Evolutionary conservation across 1,140 invertebrate genomes (phyloP).

Genomic region (Heliconius himera): DNA sequence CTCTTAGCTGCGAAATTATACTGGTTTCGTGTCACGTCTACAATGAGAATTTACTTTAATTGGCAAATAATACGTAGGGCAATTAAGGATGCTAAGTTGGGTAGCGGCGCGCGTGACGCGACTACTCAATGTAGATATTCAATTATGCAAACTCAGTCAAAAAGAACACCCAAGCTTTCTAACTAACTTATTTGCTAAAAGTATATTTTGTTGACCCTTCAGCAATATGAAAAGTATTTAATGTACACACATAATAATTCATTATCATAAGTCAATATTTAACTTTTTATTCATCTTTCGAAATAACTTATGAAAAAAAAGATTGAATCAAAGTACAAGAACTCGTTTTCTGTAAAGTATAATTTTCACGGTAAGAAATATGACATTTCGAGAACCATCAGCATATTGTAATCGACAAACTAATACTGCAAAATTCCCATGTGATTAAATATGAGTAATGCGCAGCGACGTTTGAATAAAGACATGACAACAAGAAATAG

Average conservation of each 20-base stretch:
- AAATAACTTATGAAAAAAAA: not conserved
- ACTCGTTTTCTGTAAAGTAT: too few species aligned
- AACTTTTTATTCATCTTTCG: not conserved
- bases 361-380: too few species aligned
- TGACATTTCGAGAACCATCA: not conserved
- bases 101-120: slow-evolving; percentile 76
- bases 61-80: slow-evolving; percentile 82
- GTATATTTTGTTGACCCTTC: slow-evolving; percentile 53
- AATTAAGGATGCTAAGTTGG: slow-evolving; percentile 81
- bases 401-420: not conserved
- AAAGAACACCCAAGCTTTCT: slow-evolving; percentile 64
- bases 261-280: not conserved
- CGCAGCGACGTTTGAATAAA: slow-evolving; percentile 29
- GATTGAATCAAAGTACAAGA: not conserved
- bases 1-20: slow-evolving; percentile 65
- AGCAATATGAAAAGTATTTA: slow-evolving; percentile 7
- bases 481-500: slow-evolving; percentile 45
- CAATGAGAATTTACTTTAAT: slow-evolving; percentile 82
- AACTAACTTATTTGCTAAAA: slow-evolving; percentile 40
- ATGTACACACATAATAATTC: slow-evolving; percentile 2
- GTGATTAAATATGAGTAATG: slow-evolving; percentile 15
- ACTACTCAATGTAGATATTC: slow-evolving; percentile 75
- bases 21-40: slow-evolving; percentile 76
- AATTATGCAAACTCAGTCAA: slow-evolving; percentile 77
- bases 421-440: not conserved